Base-by-base conservation (phyloP, 2,888 invertebrate genomes). In the Lasioglossum pauxillum region DNA sequence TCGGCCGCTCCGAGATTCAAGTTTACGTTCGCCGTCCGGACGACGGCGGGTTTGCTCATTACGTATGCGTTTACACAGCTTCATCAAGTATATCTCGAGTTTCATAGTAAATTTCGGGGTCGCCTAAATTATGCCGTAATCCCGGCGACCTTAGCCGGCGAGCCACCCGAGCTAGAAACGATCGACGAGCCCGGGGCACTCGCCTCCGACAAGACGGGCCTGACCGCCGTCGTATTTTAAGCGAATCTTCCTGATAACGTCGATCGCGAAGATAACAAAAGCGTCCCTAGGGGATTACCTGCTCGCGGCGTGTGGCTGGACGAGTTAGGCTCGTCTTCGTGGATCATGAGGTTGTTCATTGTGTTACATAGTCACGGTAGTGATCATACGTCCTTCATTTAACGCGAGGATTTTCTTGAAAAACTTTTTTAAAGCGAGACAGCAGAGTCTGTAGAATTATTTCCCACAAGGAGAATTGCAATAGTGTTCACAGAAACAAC, bases 51-150 rank as follows among this genome's bases (percentile, higher is more conserved):
- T 72, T 85, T 78, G 78, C 83, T 80, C 88, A 80, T 87, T 84
- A 87, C 49, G 57, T 80, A 83, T 80, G 82, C 82, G 80, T 80
- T 81, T 83, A 73, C 82, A 69, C 23, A 74, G 78, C 78, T 76
- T 86, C 85, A 49, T 85, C 78, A 73, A 75, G 86, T 46, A 46
- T 78, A 80, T 81, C 81, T 75, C 75, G 78, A 78, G 85, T 78
- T 75, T 77, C 81, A 14, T 73, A 64, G 75, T 78, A 75, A 85
- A 84, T 81, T 84, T 84, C 35, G 74, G 73, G 76, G 49, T 46
- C 79, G 72, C 60, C 64, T 76, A 57, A 60, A 79, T 83, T 80
- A 77, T 77, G 74, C 67, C 23, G 78, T 49, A 77, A 77, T 84
- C 69, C 69, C 27, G 67, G 73, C 44, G 72, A 71, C 77, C 73